These are phyloP conservation scores for Lophotriccus pileatus DNA, from an alignment of 2,797 vertebrate species.

Conservation along the genomic window DNA sequence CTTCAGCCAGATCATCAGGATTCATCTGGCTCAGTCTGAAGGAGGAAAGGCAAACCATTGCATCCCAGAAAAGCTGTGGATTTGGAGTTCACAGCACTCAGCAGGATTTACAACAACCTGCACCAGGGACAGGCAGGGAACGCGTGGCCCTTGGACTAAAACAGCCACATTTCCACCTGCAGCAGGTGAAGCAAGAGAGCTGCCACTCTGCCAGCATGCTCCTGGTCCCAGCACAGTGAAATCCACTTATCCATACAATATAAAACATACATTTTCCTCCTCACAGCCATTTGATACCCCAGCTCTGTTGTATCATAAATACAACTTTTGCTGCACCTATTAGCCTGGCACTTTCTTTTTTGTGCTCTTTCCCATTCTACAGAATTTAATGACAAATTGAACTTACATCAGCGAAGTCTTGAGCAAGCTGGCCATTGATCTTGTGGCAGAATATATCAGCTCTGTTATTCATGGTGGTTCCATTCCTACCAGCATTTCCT, in stretches of 20 bases:
- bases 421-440: neutral
- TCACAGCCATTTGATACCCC: neutral
- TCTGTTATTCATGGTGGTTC: neutral
- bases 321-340: neutral
- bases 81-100: neutral
- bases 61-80: neutral
- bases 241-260: neutral
- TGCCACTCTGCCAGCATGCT: accelerated
- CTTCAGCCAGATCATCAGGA: neutral
- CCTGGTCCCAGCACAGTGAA: neutral
- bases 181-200: neutral
- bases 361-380: neutral
- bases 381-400: neutral
- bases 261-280: accelerated
- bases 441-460: neutral
- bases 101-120: accelerated
- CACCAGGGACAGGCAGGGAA: neutral
- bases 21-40: neutral
- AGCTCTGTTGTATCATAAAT: neutral
- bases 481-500: neutral
- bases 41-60: neutral
- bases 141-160: accelerated
- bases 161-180: neutral
- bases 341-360: neutral
- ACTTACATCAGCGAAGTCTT: conserved; percentile 3